These are phyloP conservation scores for Suillia variegata DNA, from an alignment of 2,888 invertebrate genomes.

Conservation along the genomic window DNA sequence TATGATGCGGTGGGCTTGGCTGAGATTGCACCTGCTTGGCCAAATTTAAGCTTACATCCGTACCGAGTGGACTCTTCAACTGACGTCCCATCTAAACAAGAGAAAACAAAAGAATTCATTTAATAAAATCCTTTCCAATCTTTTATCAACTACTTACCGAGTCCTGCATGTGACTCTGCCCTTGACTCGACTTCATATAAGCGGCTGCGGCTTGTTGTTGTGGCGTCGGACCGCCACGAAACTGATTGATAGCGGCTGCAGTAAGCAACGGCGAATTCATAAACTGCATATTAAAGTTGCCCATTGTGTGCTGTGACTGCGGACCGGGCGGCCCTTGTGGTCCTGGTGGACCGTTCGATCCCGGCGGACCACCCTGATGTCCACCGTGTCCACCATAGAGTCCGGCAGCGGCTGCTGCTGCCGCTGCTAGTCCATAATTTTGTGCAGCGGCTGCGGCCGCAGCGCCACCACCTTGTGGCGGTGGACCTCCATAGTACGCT, in stretches of 20 bases:
- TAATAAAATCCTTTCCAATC: constrained; percentile 11
- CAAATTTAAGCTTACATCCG: constrained; percentile 59
- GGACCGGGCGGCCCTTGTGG: constrained; percentile 51
- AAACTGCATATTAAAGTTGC: constrained; percentile 65
- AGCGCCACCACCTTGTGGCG: constrained; percentile 52
- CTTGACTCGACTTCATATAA: constrained; percentile 59
- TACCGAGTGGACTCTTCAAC: constrained; percentile 59
- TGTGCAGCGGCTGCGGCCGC: constrained; percentile 58
- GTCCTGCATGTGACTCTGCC: constrained; percentile 61
- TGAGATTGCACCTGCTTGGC: constrained; percentile 61
- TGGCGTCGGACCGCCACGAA: constrained; percentile 58
- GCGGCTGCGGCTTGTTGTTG: constrained; percentile 44
- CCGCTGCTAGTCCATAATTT: constrained; percentile 56
- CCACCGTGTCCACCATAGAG: constrained; percentile 58
- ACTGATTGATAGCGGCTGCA: constrained; percentile 63
- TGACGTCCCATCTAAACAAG: constrained; percentile 58
- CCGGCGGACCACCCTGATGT: constrained; percentile 53
- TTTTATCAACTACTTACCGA: constrained; percentile 61
- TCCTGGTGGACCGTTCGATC: constrained; percentile 52
- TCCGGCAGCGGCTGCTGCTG: constrained; percentile 50
- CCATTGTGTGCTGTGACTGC: constrained; percentile 58
- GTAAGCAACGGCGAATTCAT: constrained; percentile 69
- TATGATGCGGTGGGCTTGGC: constrained; percentile 61
- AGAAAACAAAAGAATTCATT: constrained; percentile 7
- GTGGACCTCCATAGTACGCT: constrained; percentile 56